Conservation (phyloP, 1,140 invertebrate genomes). For the Pseudoatta argentina region DNA sequence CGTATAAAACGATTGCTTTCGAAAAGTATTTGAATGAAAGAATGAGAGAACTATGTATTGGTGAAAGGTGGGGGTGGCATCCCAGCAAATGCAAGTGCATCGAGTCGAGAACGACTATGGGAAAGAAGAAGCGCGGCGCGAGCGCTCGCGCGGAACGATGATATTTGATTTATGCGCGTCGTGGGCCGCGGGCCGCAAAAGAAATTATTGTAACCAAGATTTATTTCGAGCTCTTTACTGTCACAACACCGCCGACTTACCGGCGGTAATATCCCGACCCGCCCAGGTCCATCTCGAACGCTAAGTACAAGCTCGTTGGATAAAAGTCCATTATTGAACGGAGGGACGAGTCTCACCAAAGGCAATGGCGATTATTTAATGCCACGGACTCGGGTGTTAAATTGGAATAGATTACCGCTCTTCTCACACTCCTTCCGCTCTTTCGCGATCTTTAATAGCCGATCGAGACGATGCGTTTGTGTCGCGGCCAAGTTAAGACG, state of each 20-base stretch:
- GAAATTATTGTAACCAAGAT: conserved; percentile 84
- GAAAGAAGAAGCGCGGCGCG: conserved; percentile 39
- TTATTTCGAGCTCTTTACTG: conserved; percentile 84
- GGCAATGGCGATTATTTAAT: conserved; percentile 83
- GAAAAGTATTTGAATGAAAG: neutral
- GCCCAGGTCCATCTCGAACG: conserved; percentile 66
- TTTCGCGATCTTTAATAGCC: conserved; percentile 50
- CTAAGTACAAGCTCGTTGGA: conserved; percentile 80
- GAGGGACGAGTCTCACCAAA: conserved; percentile 81
- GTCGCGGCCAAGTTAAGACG: neutral
- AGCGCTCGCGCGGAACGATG: conserved; percentile 72
- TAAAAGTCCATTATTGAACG: conserved; percentile 84
- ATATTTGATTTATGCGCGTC: conserved; percentile 82
- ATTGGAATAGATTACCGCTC: conserved; percentile 82
- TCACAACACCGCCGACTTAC: conserved; percentile 83
- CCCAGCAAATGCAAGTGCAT: conserved; percentile 27
- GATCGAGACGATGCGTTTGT: conserved; percentile 38
- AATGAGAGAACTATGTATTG: conserved; percentile 13
- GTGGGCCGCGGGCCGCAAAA: conserved; percentile 81
- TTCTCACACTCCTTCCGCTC: conserved; percentile 49
- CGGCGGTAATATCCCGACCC: conserved; percentile 74
- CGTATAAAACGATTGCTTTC: conserved; percentile 13
- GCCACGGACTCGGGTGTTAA: conserved; percentile 81
- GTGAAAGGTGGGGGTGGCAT: conserved; percentile 11
- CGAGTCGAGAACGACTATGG: conserved; percentile 30